Evolutionary conservation across 2,888 invertebrate genomes (phyloP).

Genomic region (Leptinotarsa juncta): DNA sequence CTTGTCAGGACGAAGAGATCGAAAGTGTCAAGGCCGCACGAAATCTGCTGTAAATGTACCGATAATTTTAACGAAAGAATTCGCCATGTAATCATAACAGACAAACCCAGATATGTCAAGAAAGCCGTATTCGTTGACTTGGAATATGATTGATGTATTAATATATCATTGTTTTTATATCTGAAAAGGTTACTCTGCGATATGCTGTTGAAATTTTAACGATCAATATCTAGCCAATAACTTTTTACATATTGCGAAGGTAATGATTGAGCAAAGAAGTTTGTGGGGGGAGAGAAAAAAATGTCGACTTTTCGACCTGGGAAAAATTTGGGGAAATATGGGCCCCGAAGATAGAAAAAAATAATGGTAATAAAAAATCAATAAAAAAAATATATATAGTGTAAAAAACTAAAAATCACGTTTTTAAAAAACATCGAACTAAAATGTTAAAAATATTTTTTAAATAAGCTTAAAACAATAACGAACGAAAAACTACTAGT

Average conservation of each 20-base stretch:
- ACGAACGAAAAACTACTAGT: too few relatives aligned
- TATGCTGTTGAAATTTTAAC: background rate
- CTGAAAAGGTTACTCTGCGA: background rate
- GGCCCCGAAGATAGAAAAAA: too few relatives aligned
- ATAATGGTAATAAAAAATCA: too few relatives aligned
- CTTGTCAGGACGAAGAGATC: conserved; percentile 24
- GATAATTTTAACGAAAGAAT: conserved; percentile 11
- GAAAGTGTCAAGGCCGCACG: conserved; percentile 28
- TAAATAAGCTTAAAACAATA: too few relatives aligned
- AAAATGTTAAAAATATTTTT: too few relatives aligned
- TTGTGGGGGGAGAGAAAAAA: background rate
- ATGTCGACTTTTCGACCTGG: too few relatives aligned
- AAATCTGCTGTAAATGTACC: conserved; percentile 18
- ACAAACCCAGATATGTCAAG: conserved; percentile 6
- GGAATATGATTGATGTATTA: conserved; percentile 6
- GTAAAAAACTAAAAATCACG: too few relatives aligned
- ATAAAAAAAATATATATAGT: too few relatives aligned
- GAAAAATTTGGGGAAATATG: too few relatives aligned
- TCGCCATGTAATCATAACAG: conserved; percentile 18
- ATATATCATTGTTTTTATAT: background rate
- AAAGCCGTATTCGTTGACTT: background rate
- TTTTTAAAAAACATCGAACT: too few relatives aligned
- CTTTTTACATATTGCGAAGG: too few relatives aligned
- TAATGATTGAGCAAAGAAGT: too few relatives aligned
- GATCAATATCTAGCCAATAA: background rate